Evolutionary conservation across 2,113 vertebrate genomes (phyloP).

Genomic region (Cephalopholis sonnerati): DNA sequence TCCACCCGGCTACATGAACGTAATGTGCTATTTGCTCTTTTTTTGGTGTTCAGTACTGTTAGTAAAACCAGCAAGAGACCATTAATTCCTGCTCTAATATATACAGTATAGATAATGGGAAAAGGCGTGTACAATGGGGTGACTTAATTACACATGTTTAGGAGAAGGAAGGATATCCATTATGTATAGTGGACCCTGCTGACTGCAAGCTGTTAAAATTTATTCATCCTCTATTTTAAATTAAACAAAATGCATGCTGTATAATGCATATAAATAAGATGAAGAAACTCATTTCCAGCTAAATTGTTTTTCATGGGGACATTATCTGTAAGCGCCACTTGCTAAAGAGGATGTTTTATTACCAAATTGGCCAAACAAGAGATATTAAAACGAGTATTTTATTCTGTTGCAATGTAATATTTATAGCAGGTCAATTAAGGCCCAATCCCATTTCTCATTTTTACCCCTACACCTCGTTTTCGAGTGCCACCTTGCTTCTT

Average conservation of each 20-base stretch:
- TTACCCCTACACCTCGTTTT: too few relatives aligned
- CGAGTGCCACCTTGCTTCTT: too few relatives aligned
- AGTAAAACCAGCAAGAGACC: conserved; percentile 67
- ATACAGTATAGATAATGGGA: conserved; percentile 47
- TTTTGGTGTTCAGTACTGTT: conserved; percentile 44
- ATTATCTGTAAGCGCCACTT: conserved; percentile 25
- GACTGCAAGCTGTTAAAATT: conserved; percentile 51
- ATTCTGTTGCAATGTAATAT: conserved; percentile 15
- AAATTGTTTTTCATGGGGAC: conserved; percentile 22
- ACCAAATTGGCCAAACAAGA: conserved; percentile 10
- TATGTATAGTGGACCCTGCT: conserved; percentile 30
- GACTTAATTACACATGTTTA: conserved; percentile 49
- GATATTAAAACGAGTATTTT: not conserved
- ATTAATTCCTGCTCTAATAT: conserved; percentile 47
- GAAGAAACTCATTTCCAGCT: conserved; percentile 16
- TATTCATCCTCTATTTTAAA: conserved; percentile 40
- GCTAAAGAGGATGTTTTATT: conserved; percentile 7
- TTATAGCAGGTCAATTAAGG: not conserved
- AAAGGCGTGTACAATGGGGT: conserved; percentile 34
- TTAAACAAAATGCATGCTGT: conserved; percentile 57
- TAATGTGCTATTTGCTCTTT: conserved; percentile 40
- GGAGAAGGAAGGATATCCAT: conserved; percentile 37
- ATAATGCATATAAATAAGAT: conserved; percentile 39
- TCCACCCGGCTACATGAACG: conserved; percentile 22
- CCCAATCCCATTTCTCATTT: not conserved